Percentiles rank a stretch among this genome's conserved stretches.
These are phyloP conservation scores for Diorhabda carinulata DNA, from an alignment of 1,140 invertebrate genomes.

Conservation along the genomic window DNA sequence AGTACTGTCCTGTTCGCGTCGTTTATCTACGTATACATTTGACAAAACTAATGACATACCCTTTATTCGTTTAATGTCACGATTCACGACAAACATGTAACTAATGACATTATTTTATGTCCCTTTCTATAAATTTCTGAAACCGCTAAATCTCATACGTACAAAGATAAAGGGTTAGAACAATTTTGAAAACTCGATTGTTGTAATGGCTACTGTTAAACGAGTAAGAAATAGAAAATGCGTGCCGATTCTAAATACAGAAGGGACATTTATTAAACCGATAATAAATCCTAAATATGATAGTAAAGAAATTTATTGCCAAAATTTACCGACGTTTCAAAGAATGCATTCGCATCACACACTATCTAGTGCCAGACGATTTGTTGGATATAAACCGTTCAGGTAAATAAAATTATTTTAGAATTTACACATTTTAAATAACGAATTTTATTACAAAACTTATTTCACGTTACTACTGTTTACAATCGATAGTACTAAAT, in stretches of 20 bases:
- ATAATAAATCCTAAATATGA: conserved; percentile 35
- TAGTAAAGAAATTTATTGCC: conserved; percentile 43
- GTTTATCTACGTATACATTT: background rate
- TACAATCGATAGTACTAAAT: too few species aligned
- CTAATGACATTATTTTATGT: conserved; percentile 14
- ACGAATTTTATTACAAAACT: too few species aligned
- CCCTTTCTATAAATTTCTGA: too few species aligned
- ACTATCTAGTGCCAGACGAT: conserved; percentile 53
- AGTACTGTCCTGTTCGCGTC: background rate
- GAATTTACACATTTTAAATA: too few species aligned
- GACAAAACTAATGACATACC: background rate
- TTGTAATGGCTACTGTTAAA: conserved; percentile 9
- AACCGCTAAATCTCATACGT: too few species aligned
- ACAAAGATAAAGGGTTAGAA: too few species aligned
- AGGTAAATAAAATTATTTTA: conserved; percentile 26
- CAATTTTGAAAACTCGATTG: too few species aligned
- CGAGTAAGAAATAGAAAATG: conserved; percentile 51
- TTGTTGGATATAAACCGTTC: conserved; percentile 49
- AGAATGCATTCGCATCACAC: conserved; percentile 62
- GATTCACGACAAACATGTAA: conserved; percentile 4
- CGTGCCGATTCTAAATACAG: conserved; percentile 53
- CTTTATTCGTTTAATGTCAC: background rate
- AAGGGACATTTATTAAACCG: conserved; percentile 54
- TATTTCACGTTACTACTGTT: too few species aligned
- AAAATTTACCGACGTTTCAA: conserved; percentile 48